Base-by-base conservation (phyloP, 1,140 invertebrate genomes). In the Aphaenogaster rudis region DNA sequence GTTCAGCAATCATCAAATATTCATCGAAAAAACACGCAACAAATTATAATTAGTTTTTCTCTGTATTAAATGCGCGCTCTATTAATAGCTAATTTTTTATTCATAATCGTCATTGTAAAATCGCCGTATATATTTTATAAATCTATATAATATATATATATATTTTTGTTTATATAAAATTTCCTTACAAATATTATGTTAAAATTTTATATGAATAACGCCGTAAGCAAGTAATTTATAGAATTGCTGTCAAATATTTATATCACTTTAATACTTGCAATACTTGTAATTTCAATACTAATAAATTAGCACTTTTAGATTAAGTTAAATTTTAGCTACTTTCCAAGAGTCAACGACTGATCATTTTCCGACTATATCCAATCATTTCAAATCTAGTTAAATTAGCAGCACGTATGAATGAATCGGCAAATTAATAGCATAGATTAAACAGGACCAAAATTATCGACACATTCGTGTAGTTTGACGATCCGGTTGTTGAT, bases 231-330 rank as follows among this genome's bases (percentile, higher is more conserved):
- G 57, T 36, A 39, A 33, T 52, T 17, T 52, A 17, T 52, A 1
- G 13, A n/a, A 28, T 39, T 9, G 48, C 33, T 28, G 17, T 50
- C 0, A 48, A 45, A 8, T 33, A 63, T 36, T 48, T 3, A 13
- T 78, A n/a, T 5, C 5, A 0, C 28, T 0, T 36, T 48, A 13
- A 77, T n/a, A n/a, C 0, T 59, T 21, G 42, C 17, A 61, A 28
- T 78, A 28, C 28, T 76, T 76, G 0, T 57, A 1, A 42, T 39
- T 59, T 76, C 42, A 42, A 15, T 52, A 71, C 6, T 57, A 76
- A 50, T 33, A 71, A 39, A 6, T 76, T 39, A 15, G 0, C 3
- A 39, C 13, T 2, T 33, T 33, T 15, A 52, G 28, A 7, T 72
- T 8, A 42, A 67, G 13, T 9, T 42, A 57, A 39, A 42, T 77